Percentiles rank a stretch among this genome's conserved stretches.
Evolutionary conservation across 2,113 vertebrate species (phyloP).

Genomic region (Acrocephalus arundinaceus): DNA sequence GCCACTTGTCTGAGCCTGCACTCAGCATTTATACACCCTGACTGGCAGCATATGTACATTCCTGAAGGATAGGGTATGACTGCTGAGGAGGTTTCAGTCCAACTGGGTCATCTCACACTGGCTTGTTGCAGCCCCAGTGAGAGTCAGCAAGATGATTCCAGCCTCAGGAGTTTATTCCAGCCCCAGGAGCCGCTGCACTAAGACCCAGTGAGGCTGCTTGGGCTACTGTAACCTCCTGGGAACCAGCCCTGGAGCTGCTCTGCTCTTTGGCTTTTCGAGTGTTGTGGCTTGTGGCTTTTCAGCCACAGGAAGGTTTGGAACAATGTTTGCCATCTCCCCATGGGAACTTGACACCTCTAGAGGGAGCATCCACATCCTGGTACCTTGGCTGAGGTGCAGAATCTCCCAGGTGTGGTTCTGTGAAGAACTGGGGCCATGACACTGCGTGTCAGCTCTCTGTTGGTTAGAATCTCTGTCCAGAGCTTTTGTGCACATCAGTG

Average conservation of each 20-base stretch:
- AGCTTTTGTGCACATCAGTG: not conserved
- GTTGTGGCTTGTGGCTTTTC: not conserved
- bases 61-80: not conserved
- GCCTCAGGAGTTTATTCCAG: not conserved
- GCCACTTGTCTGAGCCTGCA: slow-evolving; percentile 18
- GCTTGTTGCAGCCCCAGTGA: not conserved
- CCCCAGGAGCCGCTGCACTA: not conserved
- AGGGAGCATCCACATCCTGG: not conserved
- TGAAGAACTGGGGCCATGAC: not conserved
- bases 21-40: not conserved
- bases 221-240: not conserved
- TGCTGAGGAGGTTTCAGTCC: not conserved
- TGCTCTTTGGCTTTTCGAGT: not conserved
- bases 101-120: not conserved
- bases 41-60: not conserved
- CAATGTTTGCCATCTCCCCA: not conserved
- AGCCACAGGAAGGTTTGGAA: not conserved
- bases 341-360: not conserved
- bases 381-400: not conserved
- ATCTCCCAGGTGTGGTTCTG: accelerated
- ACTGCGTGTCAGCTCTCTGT: not conserved
- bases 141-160: not conserved
- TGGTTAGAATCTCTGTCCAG: not conserved
- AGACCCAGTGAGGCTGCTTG: not conserved
- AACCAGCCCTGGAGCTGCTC: not conserved